Evolutionary conservation across 2,797 vertebrate species (phyloP), one percentile per base, ranked within the genome.

Genomic region (Taeniopygia guttata): DNA sequence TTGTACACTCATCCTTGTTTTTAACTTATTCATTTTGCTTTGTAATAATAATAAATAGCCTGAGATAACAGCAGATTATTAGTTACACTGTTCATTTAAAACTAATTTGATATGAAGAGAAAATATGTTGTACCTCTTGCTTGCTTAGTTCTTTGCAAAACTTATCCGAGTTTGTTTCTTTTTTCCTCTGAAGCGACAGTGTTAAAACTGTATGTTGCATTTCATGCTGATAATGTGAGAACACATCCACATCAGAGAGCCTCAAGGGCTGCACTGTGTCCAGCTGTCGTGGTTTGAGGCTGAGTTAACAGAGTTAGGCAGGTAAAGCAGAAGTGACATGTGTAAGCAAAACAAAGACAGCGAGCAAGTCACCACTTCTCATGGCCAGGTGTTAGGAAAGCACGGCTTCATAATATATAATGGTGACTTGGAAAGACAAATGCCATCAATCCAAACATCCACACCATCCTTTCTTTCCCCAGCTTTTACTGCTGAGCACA

Each of bases 361-460:
- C 14, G 40, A 73, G 40, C 17, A 4, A 38, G 2, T 48, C 18
- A 3, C 22, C 7, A 1, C 6, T 49, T 74, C 13, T 20, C 16
- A 11, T 12, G 0, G 7, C 8, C 46, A 76, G 45, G 16, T 21
- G 36, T 13, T 16, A 51, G 78, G 43, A 74, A 6, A 74, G 20
- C 29, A 48, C 26, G 7, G 18, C 5, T 59, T 49, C 27, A 9
- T 29, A 19, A 52, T 2, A 0, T 0, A 0, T 17, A 17, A 27
- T 1, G 1, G n/a, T 42, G 7, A 54, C 30, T 51, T 51, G 45
- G 58, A 45, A 85, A 79, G 76, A 49, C 8, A 56, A 73, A 73
- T 1, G 0, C 3, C 11, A 4, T 45, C 18, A 23, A 2, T 55
- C 23, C 6, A 3, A 64, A 36, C 0, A 3, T 14, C 5, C 29